phyloP scores from a whole-genome alignment of 2,888 invertebrate genomes.

The Oasisia sp. region DNA sequence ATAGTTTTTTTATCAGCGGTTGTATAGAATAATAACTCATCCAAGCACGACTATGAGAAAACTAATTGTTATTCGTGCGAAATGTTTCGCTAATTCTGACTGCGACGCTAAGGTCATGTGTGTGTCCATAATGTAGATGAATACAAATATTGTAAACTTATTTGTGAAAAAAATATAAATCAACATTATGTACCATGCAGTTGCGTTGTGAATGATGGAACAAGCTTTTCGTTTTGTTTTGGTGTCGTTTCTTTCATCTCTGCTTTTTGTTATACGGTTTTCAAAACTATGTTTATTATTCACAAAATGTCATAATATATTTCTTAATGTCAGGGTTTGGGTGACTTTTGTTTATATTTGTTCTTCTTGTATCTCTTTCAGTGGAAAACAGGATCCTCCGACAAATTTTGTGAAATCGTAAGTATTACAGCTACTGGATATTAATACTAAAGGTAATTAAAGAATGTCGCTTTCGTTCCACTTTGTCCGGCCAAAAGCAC shows the following conservation, averaged over 20 bases:
- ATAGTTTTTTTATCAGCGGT: not conserved
- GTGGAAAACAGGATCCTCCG: conserved; percentile 3
- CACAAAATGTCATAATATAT: not conserved
- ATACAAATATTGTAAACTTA: not conserved
- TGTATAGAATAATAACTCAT: not conserved
- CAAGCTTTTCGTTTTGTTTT: not conserved
- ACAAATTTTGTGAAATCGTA: not conserved
- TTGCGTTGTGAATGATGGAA: not conserved
- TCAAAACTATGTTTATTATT: not conserved
- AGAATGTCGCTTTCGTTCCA: no score
- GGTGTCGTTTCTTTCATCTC: not conserved
- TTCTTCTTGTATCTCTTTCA: not conserved
- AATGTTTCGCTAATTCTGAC: not conserved
- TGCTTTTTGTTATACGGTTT: not conserved
- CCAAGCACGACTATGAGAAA: not conserved
- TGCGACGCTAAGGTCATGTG: not conserved
- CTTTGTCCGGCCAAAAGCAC: no score
- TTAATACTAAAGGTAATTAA: no score
- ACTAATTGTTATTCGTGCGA: not conserved
- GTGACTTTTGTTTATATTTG: not conserved
- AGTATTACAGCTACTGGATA: not conserved
- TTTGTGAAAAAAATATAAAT: not conserved
- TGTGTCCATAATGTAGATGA: not conserved
- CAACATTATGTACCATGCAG: not conserved
- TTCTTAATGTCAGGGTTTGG: no score